phyloP scores from a whole-genome alignment of 2,797 vertebrate species.

The Tapirus indicus region DNA sequence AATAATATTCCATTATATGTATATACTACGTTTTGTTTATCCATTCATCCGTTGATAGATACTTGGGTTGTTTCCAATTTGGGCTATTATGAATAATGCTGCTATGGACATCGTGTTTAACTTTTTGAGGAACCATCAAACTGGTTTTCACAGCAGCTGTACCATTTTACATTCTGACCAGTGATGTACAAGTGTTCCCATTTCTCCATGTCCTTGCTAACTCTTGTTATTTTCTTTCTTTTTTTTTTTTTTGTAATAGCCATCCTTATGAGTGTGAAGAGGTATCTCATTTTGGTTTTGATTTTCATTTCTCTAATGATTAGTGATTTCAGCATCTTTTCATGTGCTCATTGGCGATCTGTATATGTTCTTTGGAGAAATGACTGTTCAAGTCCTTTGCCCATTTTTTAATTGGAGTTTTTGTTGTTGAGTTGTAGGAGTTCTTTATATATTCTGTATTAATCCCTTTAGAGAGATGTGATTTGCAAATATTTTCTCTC shows the following conservation, averaged over 20 bases:
- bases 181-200: not conserved
- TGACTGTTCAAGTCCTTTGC: not conserved
- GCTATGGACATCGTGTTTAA: not conserved
- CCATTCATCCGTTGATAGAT: not conserved
- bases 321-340: not conserved
- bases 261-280: not conserved
- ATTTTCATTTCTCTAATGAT: not conserved
- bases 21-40: not conserved
- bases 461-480: not conserved
- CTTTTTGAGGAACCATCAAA: not conserved
- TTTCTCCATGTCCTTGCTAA: not conserved
- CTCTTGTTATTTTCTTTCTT: not conserved
- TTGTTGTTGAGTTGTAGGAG: not conserved
- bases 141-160: not conserved
- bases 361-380: not conserved
- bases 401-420: not conserved
- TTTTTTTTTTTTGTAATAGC: not conserved
- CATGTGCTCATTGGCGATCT: not conserved
- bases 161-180: not conserved
- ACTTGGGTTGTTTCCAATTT: not conserved
- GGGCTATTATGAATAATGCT: not conserved
- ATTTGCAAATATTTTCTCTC: conserved; percentile 2
- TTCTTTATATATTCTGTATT: not conserved
- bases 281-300: not conserved
- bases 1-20: not conserved